Evolutionary conservation across 2,797 vertebrate genomes (phyloP).

Genomic region (Kryptopterus vitreolus): DNA sequence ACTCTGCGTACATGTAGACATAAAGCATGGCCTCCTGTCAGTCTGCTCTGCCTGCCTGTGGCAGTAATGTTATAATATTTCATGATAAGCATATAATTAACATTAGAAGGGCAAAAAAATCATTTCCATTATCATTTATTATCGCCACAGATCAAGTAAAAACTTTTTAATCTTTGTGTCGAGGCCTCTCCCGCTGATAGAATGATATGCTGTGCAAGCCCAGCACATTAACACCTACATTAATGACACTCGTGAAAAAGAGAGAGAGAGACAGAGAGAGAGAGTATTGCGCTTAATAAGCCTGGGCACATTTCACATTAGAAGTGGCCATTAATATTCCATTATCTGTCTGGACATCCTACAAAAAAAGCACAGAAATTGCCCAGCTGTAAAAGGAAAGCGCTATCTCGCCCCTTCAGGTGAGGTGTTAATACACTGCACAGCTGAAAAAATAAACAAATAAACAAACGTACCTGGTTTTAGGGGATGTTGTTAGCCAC

Average conservation of each 20-base stretch:
- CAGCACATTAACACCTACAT: conserved; percentile 55
- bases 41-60: not conserved
- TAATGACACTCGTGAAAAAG: conserved; percentile 50
- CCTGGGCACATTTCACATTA: conserved; percentile 53
- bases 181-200: conserved; percentile 44
- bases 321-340: conserved; percentile 56
- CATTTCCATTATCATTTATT: conserved; percentile 50
- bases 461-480: conserved; percentile 84
- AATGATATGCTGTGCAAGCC: conserved; percentile 48
- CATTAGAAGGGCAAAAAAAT: conserved; percentile 40
- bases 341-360: conserved; percentile 55
- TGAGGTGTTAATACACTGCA: conserved; percentile 37
- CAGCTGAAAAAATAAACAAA: not conserved
- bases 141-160: conserved; percentile 49
- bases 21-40: no score
- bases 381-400: conserved; percentile 31
- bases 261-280: conserved; percentile 12
- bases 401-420: conserved; percentile 39
- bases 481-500: conserved; percentile 98
- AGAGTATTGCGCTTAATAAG: conserved; percentile 54
- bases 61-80: conserved; percentile 42
- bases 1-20: not conserved
- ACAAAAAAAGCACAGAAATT: conserved; percentile 41
- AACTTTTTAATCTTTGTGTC: conserved; percentile 50
- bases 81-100: conserved; percentile 46